Percentiles rank a stretch among this genome's conserved stretches.
phyloP scores from a whole-genome alignment of 1,140 invertebrate species.

The Lepidurus packardi region DNA sequence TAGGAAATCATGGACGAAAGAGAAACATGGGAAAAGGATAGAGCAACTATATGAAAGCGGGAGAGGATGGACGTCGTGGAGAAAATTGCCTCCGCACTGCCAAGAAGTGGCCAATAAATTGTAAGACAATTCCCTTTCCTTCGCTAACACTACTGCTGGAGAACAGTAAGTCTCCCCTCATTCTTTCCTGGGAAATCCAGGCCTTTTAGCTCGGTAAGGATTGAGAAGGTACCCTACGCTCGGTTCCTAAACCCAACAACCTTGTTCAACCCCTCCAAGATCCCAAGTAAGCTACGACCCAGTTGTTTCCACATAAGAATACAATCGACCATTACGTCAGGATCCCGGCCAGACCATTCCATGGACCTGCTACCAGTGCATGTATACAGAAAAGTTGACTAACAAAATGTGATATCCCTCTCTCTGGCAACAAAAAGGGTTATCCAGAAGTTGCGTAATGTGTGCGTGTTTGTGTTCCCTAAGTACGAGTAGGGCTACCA shows the following conservation, averaged over 20 bases:
- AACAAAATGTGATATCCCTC: no score
- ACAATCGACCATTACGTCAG: not conserved
- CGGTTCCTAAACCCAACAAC: not conserved
- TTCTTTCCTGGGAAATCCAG: slow-evolving; percentile 3
- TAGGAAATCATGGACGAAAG: not conserved
- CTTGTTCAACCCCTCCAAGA: not conserved
- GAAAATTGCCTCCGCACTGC: slow-evolving; percentile 9
- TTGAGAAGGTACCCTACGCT: not conserved
- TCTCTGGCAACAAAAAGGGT: no score
- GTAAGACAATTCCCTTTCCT: not conserved
- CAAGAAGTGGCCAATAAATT: slow-evolving; percentile 22
- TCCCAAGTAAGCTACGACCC: not conserved
- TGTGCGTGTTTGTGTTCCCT: no score
- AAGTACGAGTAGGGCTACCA: no score
- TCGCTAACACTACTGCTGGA: not conserved
- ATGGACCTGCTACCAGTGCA: no score
- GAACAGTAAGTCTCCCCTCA: not conserved
- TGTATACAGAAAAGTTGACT: no score
- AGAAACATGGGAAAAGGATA: not conserved
- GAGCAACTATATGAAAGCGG: not conserved
- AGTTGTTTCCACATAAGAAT: not conserved
- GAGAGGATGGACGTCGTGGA: slow-evolving; percentile 9
- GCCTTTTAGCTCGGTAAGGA: not conserved
- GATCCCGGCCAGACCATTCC: no score
- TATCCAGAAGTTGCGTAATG: no score